These are phyloP conservation scores for Pogona vitticeps DNA, from an alignment of 2,113 vertebrate genomes.

Conservation along the genomic window DNA sequence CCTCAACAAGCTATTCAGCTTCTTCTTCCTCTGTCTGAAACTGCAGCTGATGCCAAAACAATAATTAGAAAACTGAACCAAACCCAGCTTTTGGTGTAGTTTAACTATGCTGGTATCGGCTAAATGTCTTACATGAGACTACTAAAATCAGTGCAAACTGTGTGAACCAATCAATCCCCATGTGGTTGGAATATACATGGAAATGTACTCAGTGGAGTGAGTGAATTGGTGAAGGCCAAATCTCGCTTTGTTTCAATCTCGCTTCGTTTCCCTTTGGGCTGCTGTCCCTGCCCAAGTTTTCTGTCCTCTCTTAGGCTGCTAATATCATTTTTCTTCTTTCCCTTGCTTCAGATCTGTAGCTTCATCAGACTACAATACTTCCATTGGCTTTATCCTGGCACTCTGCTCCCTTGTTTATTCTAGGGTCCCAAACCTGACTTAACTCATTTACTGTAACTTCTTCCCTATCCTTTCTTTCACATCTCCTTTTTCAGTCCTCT, in stretches of 20 bases:
- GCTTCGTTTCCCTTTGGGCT: not conserved
- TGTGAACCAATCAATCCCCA: not conserved
- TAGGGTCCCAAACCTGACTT: not conserved
- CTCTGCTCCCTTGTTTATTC: not conserved
- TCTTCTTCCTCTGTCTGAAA: conserved; percentile 10
- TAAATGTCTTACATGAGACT: not conserved
- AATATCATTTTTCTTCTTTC: not conserved
- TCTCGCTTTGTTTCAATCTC: not conserved
- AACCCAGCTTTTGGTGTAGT: not conserved
- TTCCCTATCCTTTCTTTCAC: not conserved
- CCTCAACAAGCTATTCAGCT: conserved; percentile 3
- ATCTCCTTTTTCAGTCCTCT: not conserved
- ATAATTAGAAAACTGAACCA: not conserved
- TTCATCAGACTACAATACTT: not conserved
- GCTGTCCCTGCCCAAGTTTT: not conserved
- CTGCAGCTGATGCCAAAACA: conserved; percentile 22
- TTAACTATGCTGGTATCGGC: not conserved
- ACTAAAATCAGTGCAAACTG: not conserved
- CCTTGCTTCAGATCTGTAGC: not conserved
- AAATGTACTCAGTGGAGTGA: not conserved
- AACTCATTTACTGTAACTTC: not conserved
- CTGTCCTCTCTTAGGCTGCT: too few species aligned
- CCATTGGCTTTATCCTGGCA: too few species aligned
- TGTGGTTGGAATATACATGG: not conserved
- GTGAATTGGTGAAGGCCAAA: not conserved